Base-by-base conservation (phyloP, 2,113 vertebrate species). In the Alosa alosa region DNA sequence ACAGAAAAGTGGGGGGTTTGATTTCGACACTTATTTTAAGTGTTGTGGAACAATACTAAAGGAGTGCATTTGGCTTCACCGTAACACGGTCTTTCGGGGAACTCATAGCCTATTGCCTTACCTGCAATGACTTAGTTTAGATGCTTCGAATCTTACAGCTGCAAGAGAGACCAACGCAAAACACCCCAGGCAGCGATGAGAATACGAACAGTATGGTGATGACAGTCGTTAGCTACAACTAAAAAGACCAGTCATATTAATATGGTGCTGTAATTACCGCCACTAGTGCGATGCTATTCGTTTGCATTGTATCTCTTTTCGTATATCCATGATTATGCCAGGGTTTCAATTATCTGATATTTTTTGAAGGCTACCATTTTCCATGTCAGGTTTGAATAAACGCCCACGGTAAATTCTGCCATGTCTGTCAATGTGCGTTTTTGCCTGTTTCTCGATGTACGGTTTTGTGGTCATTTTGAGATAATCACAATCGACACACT, bases 51-150 rank as follows among this genome's bases (percentile, higher is more conserved):
- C n/a, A 68, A 11, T 10, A 68, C 9, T 78, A 15, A 13, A 78
- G 9, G 0, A 78, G 31, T 78, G 10, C 72, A 78, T 36, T 36
- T 39, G 72, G 36, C 72, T 39, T 17, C 31, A 39, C 15, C 25
- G 4, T 17, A 36, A 17, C 17, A 9, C 45, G 49, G 78, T 31
- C 13, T 86, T 60, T 84, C 8, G 81, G 22, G 4, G 44, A 57
- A 82, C 47, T 86, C 60, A 31, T 36, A 83, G 75, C 86, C 86
- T 78, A 45, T 45, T 84, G 31, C 72, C 82, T 55, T 88, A 90
- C 81, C 89, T 89, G 91, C 92, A 88, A 89, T 90, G 83, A 88
- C 87, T 83, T 82, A 89, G 87, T 86, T 91, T 87, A 49, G 92
- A 86, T 89, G 89, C 87, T 85, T 88, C 89, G 83, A 85, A 83